Evolutionary conservation across 1,140 invertebrate genomes (phyloP).

Genomic region (Planococcus citri): DNA sequence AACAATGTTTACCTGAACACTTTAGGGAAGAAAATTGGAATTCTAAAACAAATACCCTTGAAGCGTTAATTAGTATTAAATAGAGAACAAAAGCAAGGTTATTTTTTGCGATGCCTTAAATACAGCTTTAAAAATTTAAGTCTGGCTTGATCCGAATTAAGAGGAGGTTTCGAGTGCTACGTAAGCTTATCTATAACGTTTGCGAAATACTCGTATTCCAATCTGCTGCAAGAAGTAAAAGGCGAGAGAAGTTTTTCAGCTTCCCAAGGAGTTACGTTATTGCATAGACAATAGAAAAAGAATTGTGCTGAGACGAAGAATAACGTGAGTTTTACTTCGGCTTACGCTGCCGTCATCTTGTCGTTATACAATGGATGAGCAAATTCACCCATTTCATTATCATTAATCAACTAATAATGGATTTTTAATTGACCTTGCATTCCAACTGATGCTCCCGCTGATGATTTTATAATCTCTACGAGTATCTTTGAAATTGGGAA

Average conservation of each 20-base stretch:
- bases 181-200: too few species aligned
- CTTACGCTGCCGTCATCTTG: too few species aligned
- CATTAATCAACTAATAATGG: neutral
- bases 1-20: neutral
- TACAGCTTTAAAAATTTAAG: neutral
- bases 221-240: too few species aligned
- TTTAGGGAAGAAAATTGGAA: neutral
- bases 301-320: too few species aligned
- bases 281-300: neutral
- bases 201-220: neutral
- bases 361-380: neutral
- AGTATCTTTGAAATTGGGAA: too few species aligned
- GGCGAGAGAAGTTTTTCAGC: neutral
- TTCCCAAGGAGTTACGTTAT: neutral
- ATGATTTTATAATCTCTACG: neutral
- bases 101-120: too few species aligned
- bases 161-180: too few species aligned
- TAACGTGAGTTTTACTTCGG: neutral
- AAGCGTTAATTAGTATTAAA: neutral
- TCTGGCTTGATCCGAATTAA: neutral
- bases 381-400: neutral
- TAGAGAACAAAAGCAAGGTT: neutral
- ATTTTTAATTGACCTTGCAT: slow-evolving; percentile 4
- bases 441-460: neutral
- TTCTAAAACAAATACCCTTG: neutral